Percentiles rank a stretch among this genome's conserved stretches.
phyloP scores from a whole-genome alignment of 2,113 vertebrate genomes.

The Hippocampus comes region DNA sequence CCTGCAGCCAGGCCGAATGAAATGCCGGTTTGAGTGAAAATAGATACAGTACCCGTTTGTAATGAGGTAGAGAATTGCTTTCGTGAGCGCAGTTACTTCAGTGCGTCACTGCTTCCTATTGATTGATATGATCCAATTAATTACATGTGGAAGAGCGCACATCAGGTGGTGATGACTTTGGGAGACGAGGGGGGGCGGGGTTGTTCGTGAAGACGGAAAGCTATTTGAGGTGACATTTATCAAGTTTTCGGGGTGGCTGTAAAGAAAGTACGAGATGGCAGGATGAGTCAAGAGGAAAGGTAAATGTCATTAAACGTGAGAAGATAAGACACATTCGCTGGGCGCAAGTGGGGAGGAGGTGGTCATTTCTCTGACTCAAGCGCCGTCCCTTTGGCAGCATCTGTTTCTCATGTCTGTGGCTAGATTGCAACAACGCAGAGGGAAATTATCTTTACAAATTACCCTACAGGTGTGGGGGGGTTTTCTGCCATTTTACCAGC shows the following conservation, averaged over 20 bases:
- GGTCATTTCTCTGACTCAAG: slow-evolving; percentile 48
- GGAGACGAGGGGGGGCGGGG: not conserved
- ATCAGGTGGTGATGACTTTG: slow-evolving; percentile 28
- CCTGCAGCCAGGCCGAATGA: slow-evolving; percentile 19
- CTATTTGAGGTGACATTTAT: slow-evolving; percentile 45
- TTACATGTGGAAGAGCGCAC: not conserved
- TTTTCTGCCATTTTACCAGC: not conserved
- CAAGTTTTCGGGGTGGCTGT: slow-evolving; percentile 27
- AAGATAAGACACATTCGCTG: slow-evolving; percentile 40
- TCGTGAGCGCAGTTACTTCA: slow-evolving; percentile 4
- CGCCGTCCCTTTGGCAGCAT: not conserved
- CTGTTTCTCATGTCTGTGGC: not conserved
- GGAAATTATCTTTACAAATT: not conserved
- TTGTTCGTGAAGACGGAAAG: slow-evolving; percentile 1
- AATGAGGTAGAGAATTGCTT: not conserved
- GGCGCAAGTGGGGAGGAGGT: slow-evolving; percentile 18
- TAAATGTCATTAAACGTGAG: slow-evolving; percentile 43
- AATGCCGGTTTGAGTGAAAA: not conserved
- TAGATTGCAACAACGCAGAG: not conserved
- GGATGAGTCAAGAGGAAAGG: slow-evolving; percentile 46
- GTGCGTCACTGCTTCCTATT: not conserved
- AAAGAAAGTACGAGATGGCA: slow-evolving; percentile 29
- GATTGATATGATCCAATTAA: not conserved
- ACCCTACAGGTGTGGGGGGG: no score
- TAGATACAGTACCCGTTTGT: not conserved